phyloP scores from a whole-genome alignment of 2,888 invertebrate species.

The Teinopalpus imperialis region DNA sequence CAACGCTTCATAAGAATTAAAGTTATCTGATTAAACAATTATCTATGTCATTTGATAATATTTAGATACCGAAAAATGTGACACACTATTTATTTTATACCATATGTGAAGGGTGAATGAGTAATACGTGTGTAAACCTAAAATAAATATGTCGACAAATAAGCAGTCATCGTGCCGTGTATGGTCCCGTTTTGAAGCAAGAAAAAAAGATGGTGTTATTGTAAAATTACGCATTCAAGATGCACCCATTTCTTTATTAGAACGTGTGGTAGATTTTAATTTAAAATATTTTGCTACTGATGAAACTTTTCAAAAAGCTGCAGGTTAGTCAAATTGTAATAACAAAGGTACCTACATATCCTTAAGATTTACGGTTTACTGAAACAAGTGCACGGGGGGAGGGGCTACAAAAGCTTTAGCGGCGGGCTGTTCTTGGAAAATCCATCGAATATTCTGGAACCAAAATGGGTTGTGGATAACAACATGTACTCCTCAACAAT shows the following conservation, averaged over 20 bases:
- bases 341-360: background rate
- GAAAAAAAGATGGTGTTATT: constrained; percentile 27
- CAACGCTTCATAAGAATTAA: no score
- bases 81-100: no score
- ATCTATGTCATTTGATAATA: no score
- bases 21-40: no score
- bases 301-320: constrained; percentile 30
- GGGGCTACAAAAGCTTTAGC: no score
- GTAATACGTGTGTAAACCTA: background rate
- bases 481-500: no score
- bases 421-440: no score
- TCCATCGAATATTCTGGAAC: no score
- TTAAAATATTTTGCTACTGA: constrained; percentile 25
- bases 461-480: no score
- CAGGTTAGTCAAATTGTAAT: constrained; percentile 27
- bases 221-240: constrained; percentile 33
- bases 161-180: constrained; percentile 18
- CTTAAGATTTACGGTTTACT: no score
- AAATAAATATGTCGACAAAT: constrained; percentile 10
- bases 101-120: background rate
- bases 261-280: constrained; percentile 27
- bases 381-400: no score
- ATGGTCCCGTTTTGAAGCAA: constrained; percentile 30
- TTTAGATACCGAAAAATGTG: no score
- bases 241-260: constrained; percentile 18